Conservation (phyloP, 1,140 invertebrate genomes). For the Dinoponera quadriceps region DNA sequence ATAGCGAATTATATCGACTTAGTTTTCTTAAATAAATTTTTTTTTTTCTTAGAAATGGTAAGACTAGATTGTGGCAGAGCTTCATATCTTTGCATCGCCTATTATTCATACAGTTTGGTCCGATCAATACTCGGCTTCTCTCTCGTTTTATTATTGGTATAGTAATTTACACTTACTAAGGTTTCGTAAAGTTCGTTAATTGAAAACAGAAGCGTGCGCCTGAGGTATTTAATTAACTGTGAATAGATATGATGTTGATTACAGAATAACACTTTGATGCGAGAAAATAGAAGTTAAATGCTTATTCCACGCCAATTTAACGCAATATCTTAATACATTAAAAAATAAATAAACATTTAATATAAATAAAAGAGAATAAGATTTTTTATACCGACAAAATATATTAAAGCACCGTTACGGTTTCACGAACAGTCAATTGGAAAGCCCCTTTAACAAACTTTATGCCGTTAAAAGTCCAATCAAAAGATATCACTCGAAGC, state of each 20-base stretch:
- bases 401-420: background rate
- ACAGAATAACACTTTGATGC: background rate
- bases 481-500: background rate
- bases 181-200: constrained; percentile 6
- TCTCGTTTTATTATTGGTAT: constrained; percentile 4
- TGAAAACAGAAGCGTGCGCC: background rate
- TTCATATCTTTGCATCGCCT: background rate
- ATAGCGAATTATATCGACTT: no score
- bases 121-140: constrained; percentile 38
- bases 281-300: background rate
- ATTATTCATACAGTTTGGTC: background rate
- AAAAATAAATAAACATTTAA: no score
- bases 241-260: constrained; percentile 4
- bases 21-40: no score
- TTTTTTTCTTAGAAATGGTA: no score
- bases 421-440: constrained; percentile 15
- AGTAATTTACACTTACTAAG: background rate
- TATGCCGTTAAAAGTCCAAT: background rate
- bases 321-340: background rate
- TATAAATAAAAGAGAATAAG: no score
- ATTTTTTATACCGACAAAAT: constrained; percentile 8
- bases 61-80: no score
- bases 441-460: constrained; percentile 24
- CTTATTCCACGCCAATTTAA: background rate
- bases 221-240: background rate